These are phyloP conservation scores for Tryphoninae sp. DNA, from an alignment of 2,888 invertebrate genomes.

Conservation along the genomic window DNA sequence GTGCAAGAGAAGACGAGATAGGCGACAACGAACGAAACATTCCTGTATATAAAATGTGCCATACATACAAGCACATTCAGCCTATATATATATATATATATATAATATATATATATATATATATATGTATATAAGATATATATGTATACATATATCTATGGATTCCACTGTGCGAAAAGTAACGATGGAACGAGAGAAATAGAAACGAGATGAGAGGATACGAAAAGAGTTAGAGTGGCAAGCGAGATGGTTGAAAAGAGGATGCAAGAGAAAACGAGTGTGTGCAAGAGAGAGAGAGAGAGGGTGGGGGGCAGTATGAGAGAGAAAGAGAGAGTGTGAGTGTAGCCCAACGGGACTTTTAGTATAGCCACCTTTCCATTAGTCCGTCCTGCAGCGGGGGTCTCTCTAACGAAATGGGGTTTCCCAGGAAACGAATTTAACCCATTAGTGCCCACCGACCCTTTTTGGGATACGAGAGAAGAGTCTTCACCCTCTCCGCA, in stretches of 20 bases:
- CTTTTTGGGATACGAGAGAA: conserved; percentile 52
- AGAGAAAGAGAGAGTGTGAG: conserved; percentile 22
- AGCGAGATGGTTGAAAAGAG: conserved; percentile 31
- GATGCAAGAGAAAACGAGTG: conserved; percentile 38
- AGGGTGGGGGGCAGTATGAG: conserved; percentile 22
- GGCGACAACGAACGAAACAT: conserved; percentile 38
- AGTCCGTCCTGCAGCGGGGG: conserved; percentile 62
- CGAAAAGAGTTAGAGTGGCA: conserved; percentile 31
- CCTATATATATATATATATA: background rate
- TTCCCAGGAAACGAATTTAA: conserved; percentile 70
- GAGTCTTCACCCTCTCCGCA: conserved; percentile 14
- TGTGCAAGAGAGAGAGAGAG: conserved; percentile 31
- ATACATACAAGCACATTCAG: conserved; percentile 19
- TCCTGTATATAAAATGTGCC: conserved; percentile 53
- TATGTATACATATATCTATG: background rate
- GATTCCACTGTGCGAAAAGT: conserved; percentile 41
- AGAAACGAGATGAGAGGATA: conserved; percentile 59
- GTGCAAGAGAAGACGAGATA: conserved; percentile 29
- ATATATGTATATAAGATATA: background rate
- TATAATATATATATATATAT: background rate
- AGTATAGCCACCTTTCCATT: conserved; percentile 68
- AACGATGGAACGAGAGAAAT: conserved; percentile 62
- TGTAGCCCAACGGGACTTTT: conserved; percentile 68
- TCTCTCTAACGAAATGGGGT: conserved; percentile 67
- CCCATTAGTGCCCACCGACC: conserved; percentile 65